Evolutionary conservation across 2,113 vertebrate species (phyloP).

Genomic region (Hystrix brachyura): DNA sequence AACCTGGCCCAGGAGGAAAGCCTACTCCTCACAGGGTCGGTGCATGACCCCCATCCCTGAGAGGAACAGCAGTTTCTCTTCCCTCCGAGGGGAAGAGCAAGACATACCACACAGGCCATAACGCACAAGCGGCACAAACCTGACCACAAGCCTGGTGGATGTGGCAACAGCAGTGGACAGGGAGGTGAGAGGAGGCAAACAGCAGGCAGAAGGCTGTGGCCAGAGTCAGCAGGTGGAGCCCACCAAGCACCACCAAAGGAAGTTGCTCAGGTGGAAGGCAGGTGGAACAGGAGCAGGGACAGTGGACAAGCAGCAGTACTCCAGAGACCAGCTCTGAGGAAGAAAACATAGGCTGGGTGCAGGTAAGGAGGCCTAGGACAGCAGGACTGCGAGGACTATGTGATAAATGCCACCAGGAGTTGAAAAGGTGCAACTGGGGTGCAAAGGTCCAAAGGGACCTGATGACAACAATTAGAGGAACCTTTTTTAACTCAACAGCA

Average conservation of each 20-base stretch:
- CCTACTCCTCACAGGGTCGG: not conserved
- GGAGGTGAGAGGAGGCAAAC: rapidly evolving
- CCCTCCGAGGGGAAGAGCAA: not conserved
- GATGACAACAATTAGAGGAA: not conserved
- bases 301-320: rapidly evolving
- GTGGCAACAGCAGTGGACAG: not conserved
- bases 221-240: no score
- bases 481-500: not conserved
- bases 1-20: not conserved
- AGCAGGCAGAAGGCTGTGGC: rapidly evolving
- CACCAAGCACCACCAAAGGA: not conserved
- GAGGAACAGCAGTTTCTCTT: no score
- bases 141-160: rapidly evolving
- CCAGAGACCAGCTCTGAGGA: no score
- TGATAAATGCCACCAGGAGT: not conserved
- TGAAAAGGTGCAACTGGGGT: not conserved
- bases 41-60: not conserved
- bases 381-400: not conserved
- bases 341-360: not conserved
- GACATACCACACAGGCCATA: rapidly evolving
- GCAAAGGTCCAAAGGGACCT: not conserved
- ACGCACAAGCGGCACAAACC: rapidly evolving
- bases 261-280: rapidly evolving
- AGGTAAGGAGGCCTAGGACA: no score
- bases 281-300: rapidly evolving